Conservation (phyloP, 2,113 vertebrate genomes). For the Nothobranchius furzeri region DNA sequence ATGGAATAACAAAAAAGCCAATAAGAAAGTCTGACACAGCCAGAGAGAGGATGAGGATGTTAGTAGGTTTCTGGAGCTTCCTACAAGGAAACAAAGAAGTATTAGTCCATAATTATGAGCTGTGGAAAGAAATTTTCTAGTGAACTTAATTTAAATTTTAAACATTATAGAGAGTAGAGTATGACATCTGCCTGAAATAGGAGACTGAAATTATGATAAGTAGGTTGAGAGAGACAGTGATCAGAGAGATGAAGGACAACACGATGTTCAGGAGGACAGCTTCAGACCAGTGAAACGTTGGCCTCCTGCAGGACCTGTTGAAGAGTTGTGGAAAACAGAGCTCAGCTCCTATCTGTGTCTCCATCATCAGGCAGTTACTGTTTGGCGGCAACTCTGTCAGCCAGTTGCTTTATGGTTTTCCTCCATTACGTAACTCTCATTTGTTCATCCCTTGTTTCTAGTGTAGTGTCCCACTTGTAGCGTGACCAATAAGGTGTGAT, state of each 20-base stretch:
- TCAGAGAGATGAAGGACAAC: not conserved
- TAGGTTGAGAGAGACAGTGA: constrained; percentile 37
- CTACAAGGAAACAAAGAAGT: constrained; percentile 37
- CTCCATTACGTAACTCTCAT: no score
- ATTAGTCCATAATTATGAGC: not conserved
- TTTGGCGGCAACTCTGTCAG: not conserved
- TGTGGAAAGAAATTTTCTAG: not conserved
- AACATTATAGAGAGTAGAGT: not conserved
- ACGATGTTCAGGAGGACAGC: not conserved
- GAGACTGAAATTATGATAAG: constrained; percentile 39
- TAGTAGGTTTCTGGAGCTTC: constrained; percentile 65
- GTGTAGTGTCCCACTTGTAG: no score
- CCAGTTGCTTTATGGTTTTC: not conserved
- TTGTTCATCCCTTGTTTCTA: no score
- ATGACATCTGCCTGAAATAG: constrained; percentile 32
- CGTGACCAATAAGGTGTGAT: no score
- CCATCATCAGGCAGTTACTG: not conserved
- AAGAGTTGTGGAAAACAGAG: constrained; percentile 6
- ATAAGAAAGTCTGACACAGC: constrained; percentile 58
- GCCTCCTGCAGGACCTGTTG: constrained; percentile 3
- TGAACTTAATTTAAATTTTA: not conserved
- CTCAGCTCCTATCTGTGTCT: not conserved
- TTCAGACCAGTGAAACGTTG: no score
- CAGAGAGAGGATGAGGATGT: constrained; percentile 62
- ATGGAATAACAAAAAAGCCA: constrained; percentile 81